These are phyloP conservation scores for Adoxophyes honmai DNA, from an alignment of 1,140 invertebrate genomes.

Conservation along the genomic window DNA sequence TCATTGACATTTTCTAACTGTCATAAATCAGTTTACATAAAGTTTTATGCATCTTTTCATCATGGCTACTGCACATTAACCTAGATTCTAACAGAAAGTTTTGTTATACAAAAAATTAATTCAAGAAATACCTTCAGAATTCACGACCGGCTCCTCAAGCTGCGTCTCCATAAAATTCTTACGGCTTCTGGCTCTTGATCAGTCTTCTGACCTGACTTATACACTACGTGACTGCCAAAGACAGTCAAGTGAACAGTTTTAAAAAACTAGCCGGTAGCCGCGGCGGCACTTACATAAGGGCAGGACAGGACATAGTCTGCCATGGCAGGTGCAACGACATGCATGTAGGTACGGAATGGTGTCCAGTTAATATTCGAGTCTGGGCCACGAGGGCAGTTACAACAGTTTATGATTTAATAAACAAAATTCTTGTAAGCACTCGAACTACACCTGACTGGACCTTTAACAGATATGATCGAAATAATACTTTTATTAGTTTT, in stretches of 20 bases:
- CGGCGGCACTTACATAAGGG: constrained; percentile 46
- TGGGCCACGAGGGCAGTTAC: constrained; percentile 37
- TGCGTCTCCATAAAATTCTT: constrained; percentile 70
- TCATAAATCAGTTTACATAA: no score
- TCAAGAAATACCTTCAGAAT: constrained; percentile 75
- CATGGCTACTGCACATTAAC: constrained; percentile 20
- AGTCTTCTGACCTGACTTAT: constrained; percentile 78
- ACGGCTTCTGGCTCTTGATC: constrained; percentile 70
- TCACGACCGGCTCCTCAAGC: constrained; percentile 68
- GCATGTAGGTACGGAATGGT: constrained; percentile 41
- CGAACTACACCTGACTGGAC: constrained; percentile 77
- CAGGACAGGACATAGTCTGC: constrained; percentile 36
- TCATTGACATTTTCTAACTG: not conserved
- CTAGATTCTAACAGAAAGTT: constrained; percentile 45
- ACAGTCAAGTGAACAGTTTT: constrained; percentile 76
- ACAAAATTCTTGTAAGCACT: constrained; percentile 69
- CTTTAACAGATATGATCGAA: constrained; percentile 77
- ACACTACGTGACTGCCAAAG: constrained; percentile 74
- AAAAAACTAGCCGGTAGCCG: constrained; percentile 69
- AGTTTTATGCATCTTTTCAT: no score
- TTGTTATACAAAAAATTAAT: constrained; percentile 70
- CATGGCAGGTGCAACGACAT: constrained; percentile 48
- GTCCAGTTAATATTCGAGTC: constrained; percentile 30
- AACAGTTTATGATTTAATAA: constrained; percentile 49
- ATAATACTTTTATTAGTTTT: constrained; percentile 72